Percentiles rank a stretch among this genome's conserved stretches.
Conservation (phyloP, 2,797 vertebrate genomes). For the Helicolenus hilgendorfi region DNA sequence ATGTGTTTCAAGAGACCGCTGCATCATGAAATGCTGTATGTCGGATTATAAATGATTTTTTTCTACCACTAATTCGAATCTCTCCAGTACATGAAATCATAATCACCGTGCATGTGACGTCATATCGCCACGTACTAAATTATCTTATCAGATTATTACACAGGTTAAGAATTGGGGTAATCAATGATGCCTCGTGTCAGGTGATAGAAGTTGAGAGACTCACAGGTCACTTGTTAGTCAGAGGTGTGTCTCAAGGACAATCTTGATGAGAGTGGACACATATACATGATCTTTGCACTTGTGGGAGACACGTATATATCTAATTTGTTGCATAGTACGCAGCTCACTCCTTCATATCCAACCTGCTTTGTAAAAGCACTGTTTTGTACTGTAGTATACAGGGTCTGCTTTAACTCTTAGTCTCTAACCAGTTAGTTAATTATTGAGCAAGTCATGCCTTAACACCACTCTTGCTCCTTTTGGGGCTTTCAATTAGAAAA, state of each 20-base stretch:
- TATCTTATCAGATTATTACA: not conserved
- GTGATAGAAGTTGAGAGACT: not conserved
- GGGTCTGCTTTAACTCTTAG: not conserved
- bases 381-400: no score
- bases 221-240: not conserved
- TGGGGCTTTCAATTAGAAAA: slow-evolving; percentile 57
- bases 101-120: not conserved
- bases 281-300: slow-evolving; percentile 53
- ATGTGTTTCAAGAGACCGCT: not conserved
- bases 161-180: not conserved
- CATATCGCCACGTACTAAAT: not conserved
- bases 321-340: not conserved
- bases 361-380: not conserved
- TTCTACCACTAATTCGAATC: not conserved
- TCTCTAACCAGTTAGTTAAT: slow-evolving; percentile 25
- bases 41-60: not conserved
- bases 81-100: not conserved
- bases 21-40: not conserved
- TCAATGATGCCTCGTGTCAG: not conserved
- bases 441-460: slow-evolving; percentile 14
- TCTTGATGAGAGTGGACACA: not conserved
- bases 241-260: slow-evolving; percentile 14
- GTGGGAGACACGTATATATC: slow-evolving; percentile 2
- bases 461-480: slow-evolving; percentile 12
- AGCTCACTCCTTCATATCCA: not conserved